These are phyloP conservation scores for Drosophila quadrilineata DNA, from an alignment of 1,140 invertebrate species.

Conservation along the genomic window DNA sequence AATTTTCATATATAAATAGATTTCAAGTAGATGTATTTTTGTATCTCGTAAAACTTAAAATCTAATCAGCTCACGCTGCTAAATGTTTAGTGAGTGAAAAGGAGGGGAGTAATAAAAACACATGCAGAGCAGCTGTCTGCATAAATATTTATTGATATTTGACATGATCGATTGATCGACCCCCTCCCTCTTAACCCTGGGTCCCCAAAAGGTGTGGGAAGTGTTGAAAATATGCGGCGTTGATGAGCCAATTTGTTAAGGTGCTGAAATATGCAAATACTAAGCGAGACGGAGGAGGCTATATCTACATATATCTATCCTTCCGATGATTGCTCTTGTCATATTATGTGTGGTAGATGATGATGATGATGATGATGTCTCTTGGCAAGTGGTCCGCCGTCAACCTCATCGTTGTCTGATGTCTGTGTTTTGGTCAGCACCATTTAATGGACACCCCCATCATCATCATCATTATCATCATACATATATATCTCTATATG, in stretches of 20 bases:
- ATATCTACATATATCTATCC: constrained; percentile 42
- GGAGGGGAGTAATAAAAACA: constrained; percentile 39
- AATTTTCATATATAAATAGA: neutral
- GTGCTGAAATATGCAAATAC: constrained; percentile 74
- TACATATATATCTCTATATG: too few relatives aligned
- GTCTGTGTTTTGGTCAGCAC: constrained; percentile 17
- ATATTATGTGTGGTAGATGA: constrained; percentile 40
- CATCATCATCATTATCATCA: neutral
- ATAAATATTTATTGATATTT: constrained; percentile 67
- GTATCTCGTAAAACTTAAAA: constrained; percentile 38
- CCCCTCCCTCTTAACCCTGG: too few relatives aligned
- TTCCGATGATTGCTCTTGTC: constrained; percentile 49
- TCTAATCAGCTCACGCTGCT: constrained; percentile 33
- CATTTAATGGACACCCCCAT: neutral
- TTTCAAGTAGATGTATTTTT: constrained; percentile 25
- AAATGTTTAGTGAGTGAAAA: constrained; percentile 13
- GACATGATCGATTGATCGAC: constrained; percentile 71
- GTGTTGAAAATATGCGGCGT: constrained; percentile 29
- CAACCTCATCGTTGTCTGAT: too few relatives aligned
- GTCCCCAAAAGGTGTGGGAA: constrained; percentile 15
- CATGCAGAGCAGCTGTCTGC: constrained; percentile 31
- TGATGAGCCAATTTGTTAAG: constrained; percentile 67
- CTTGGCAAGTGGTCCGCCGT: too few relatives aligned
- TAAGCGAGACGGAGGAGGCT: too few relatives aligned
- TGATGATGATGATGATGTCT: too few relatives aligned